phyloP scores from a whole-genome alignment of 2,888 invertebrate species.

The Phymatocera aterrima region DNA sequence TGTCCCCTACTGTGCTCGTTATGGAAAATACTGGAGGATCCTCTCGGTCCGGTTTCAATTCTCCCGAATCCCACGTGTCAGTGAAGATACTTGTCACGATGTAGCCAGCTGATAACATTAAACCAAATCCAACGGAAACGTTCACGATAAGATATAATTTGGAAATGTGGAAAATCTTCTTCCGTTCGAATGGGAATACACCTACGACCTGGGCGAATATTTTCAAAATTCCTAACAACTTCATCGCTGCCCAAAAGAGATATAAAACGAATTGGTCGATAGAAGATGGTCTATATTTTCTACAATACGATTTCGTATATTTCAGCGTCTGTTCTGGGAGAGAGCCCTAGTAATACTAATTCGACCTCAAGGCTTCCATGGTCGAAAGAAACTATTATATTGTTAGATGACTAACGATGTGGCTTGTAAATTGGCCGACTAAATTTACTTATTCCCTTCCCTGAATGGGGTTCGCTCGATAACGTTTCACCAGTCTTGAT shows the following conservation, averaged over 20 bases:
- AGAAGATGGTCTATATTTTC: not conserved
- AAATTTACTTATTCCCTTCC: not conserved
- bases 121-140: not conserved
- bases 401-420: not conserved
- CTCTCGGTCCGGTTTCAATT: not conserved
- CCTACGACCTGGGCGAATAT: conserved; percentile 27
- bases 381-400: not conserved
- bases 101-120: not conserved
- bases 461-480: not conserved
- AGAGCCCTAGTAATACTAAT: not conserved
- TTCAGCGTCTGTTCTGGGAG: not conserved
- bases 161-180: not conserved
- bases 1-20: not conserved
- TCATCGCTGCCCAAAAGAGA: not conserved
- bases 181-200: conserved; percentile 16
- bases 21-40: not conserved
- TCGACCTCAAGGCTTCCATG: not conserved
- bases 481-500: not conserved
- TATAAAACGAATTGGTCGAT: not conserved
- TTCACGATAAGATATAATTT: conserved; percentile 3
- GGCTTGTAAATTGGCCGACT: not conserved
- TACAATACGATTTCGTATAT: not conserved
- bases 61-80: not conserved
- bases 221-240: conserved; percentile 24
- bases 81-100: not conserved